Evolutionary conservation across 2,113 vertebrate genomes (phyloP), one percentile per base, ranked within the genome.

Genomic region (Anas platyrhynchos): DNA sequence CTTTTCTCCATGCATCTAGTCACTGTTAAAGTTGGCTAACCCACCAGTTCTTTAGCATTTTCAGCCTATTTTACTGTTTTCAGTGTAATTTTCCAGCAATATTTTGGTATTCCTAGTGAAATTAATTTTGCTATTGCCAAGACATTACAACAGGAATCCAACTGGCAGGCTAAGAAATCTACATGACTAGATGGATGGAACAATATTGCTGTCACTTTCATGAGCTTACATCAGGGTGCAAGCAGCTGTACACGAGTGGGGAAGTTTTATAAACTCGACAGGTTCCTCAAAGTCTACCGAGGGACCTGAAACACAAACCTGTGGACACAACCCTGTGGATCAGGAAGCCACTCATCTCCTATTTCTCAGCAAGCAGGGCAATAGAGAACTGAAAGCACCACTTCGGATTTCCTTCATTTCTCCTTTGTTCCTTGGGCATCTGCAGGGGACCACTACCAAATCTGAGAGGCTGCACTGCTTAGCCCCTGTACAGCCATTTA

Each of bases 41-140:
- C 44, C 38, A 79, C 15, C 8, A 75, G 25, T 43, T 65, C 48
- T 94, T 43, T 55, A 82, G 38, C 5, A 43, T 61, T 94, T 94
- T 89, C 11, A 5, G 50, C 23, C 46, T 67, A 38, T 87, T 83
- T 90, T 69, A 26, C n/a, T 59, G 5, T 75, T 81, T 81, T 61
- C 27, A 66, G 12, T 87, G 88, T 91, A 87, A 92, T 87, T 87
- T 91, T 59, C 78, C 68, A 88, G 41, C 58, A 93, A 83, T 46
- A 77, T 77, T 91, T 86, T 86, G 61, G 23, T 67, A 31, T 17
- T 38, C 56, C 17, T 58, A 82, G 50, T 59, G 82, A 92, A 93
- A 85, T 15, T 86, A 83, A 80, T 74, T 50, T 89, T 77, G 36
- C 46, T 43, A 63, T 82, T 83, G 34, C 54, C 58, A 85, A 62